phyloP scores from a whole-genome alignment of 2,113 vertebrate genomes.

The Nettapus auritus region DNA sequence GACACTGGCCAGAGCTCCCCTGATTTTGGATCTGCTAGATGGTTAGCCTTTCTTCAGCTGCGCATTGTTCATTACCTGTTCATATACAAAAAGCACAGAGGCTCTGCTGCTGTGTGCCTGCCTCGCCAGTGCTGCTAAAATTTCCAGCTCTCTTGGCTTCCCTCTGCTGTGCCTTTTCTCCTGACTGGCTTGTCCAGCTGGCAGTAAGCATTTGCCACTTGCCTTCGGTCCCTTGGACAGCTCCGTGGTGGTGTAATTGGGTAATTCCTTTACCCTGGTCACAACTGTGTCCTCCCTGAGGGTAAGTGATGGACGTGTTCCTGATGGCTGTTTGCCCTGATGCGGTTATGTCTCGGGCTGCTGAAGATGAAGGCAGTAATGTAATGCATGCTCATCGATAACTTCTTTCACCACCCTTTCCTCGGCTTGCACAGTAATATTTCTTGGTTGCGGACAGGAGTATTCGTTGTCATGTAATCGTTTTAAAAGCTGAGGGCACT shows the following conservation, averaged over 20 bases:
- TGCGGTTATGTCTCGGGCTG: background rate
- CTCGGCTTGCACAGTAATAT: background rate
- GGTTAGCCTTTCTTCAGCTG: background rate
- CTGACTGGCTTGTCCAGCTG: background rate
- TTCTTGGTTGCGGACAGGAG: background rate
- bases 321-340: background rate
- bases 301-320: background rate
- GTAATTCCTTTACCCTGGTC: background rate
- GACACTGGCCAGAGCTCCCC: fast-evolving
- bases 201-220: fast-evolving
- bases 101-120: background rate
- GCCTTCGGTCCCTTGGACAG: background rate
- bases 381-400: background rate
- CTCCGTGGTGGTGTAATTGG: background rate
- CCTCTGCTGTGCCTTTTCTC: background rate
- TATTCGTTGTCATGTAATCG: background rate
- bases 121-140: background rate
- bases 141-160: background rate
- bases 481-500: background rate
- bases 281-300: background rate
- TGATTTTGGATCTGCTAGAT: background rate
- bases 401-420: background rate
- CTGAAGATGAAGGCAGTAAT: background rate
- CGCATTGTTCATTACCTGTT: background rate
- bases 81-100: background rate